Conservation (phyloP, 2,113 vertebrate genomes). For the Vulpes ferrilata region DNA sequence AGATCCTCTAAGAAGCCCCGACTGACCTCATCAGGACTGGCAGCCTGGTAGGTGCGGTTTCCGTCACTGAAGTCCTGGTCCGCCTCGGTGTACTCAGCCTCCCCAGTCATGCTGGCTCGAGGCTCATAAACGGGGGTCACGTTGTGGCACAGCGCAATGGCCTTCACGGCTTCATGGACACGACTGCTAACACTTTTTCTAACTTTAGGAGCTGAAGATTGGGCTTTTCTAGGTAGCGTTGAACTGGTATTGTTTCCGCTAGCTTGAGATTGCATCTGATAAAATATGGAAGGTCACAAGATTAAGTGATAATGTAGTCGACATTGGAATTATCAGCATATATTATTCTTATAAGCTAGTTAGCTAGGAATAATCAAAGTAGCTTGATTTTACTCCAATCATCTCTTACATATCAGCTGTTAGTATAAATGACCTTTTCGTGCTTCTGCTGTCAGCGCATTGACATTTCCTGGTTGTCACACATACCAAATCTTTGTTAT, state of each 20-base stretch:
- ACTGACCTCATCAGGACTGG: constrained; percentile 97
- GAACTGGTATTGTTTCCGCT: constrained; percentile 82
- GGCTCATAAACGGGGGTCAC: constrained; percentile 97
- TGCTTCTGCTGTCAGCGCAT: background rate
- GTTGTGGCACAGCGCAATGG: constrained; percentile 97
- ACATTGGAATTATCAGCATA: background rate
- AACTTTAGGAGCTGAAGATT: constrained; percentile 92
- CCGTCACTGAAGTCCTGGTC: constrained; percentile 98
- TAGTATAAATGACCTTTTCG: background rate
- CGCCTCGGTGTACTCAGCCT: constrained; percentile 94
- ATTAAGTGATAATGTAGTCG: background rate
- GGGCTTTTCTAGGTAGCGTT: constrained; percentile 89
- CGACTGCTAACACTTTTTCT: constrained; percentile 96
- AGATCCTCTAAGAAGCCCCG: fast-evolving
- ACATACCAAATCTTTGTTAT: background rate
- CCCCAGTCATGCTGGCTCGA: constrained; percentile 83
- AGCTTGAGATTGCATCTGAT: constrained; percentile 85
- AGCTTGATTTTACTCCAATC: background rate
- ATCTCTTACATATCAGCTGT: fast-evolving
- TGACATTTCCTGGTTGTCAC: background rate
- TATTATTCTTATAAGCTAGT: background rate
- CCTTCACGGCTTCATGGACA: constrained; percentile 97
- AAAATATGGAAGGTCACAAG: background rate
- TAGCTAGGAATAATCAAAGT: background rate
- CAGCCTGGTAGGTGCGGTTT: constrained; percentile 97